phyloP scores from a whole-genome alignment of 2,113 vertebrate genomes.

The Hyperoodon ampullatus region DNA sequence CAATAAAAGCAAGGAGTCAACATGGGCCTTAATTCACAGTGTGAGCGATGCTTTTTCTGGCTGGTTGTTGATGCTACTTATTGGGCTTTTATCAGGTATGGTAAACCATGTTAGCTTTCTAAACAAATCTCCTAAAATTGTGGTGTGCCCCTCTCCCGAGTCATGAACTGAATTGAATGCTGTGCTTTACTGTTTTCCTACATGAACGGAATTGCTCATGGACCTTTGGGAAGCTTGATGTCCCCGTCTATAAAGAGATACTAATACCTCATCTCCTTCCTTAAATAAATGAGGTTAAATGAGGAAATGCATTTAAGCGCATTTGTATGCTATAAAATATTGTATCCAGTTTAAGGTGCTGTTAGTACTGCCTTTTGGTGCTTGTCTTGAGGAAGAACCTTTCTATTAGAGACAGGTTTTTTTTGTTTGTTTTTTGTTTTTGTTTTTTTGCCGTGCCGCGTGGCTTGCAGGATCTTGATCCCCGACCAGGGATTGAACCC shows the following conservation, averaged over 20 bases:
- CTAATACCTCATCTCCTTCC: background rate
- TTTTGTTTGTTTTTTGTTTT: background rate
- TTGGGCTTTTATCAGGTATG: slow-evolving; percentile 95
- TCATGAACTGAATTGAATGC: background rate
- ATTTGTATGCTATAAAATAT: background rate
- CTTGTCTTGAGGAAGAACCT: slow-evolving; percentile 4
- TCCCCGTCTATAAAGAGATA: background rate
- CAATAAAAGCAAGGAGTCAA: slow-evolving; percentile 94
- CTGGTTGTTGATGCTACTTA: slow-evolving; percentile 97
- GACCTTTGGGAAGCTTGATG: background rate
- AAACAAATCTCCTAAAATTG: slow-evolving; percentile 32
- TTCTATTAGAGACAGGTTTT: background rate
- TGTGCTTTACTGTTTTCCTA: slow-evolving; percentile 17
- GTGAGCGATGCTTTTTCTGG: slow-evolving; percentile 97
- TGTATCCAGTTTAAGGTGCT: background rate
- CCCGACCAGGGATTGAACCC: background rate
- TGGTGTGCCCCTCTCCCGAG: background rate
- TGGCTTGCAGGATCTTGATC: background rate
- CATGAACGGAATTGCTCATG: slow-evolving; percentile 35
- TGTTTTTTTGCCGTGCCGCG: background rate
- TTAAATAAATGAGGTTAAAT: background rate
- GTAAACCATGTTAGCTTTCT: slow-evolving; percentile 42
- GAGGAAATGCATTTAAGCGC: background rate
- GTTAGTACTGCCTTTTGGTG: background rate
- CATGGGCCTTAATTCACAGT: slow-evolving; percentile 91